phyloP scores from a whole-genome alignment of 2,113 vertebrate genomes.

The Epinephelus lanceolatus region DNA sequence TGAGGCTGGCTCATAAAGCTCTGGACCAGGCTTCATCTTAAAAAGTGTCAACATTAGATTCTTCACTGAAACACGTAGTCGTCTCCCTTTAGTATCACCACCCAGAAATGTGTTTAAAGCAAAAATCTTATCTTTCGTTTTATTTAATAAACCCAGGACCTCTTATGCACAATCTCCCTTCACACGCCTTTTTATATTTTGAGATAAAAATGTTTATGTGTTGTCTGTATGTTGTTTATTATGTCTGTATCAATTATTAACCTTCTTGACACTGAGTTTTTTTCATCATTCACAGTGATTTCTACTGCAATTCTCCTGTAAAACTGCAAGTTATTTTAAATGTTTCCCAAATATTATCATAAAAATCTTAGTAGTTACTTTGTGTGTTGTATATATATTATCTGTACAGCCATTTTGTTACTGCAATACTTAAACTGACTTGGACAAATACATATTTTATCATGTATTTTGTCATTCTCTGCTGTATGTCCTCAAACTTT shows the following conservation, averaged over 20 bases:
- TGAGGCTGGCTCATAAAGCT: conserved; percentile 71
- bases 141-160: not conserved
- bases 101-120: not conserved
- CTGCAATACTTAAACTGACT: conserved; percentile 7
- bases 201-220: not conserved
- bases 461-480: not conserved
- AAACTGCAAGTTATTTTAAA: not conserved
- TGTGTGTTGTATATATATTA: conserved; percentile 7
- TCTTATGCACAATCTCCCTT: not conserved
- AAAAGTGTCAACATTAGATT: not conserved
- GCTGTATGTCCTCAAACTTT: conserved; percentile 32
- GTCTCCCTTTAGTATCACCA: not conserved
- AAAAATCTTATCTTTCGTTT: not conserved
- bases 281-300: not conserved
- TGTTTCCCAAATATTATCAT: conserved; percentile 11
- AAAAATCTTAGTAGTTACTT: not conserved
- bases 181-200: not conserved
- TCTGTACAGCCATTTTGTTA: conserved; percentile 11
- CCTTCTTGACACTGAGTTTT: not conserved
- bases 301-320: not conserved
- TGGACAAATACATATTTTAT: no score
- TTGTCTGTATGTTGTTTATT: not conserved
- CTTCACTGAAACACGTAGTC: not conserved
- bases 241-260: not conserved
- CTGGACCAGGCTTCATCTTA: conserved; percentile 53